These are phyloP conservation scores for Rhagium mordax DNA, from an alignment of 2,888 invertebrate genomes.

Conservation along the genomic window DNA sequence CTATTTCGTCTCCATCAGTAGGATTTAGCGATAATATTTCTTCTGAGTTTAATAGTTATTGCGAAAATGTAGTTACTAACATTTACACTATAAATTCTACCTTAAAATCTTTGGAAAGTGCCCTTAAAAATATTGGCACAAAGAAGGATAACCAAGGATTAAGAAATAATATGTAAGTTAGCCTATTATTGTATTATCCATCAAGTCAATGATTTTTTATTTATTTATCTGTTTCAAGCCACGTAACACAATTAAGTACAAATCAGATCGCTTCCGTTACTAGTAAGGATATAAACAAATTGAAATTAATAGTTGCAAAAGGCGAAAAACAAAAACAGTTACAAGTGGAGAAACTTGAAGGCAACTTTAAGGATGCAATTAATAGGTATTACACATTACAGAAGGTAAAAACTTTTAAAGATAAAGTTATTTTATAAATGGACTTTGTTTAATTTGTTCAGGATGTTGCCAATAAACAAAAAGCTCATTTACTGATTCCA, in stretches of 20 bases:
- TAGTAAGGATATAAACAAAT: conserved; percentile 80
- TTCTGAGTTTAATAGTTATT: conserved; percentile 83
- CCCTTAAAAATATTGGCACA: conserved; percentile 83
- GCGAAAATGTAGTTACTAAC: conserved; percentile 87
- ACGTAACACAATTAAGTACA: conserved; percentile 82
- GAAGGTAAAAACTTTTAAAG: conserved; percentile 73
- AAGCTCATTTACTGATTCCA: conserved; percentile 72
- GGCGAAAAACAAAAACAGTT: conserved; percentile 87
- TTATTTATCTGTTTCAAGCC: conserved; percentile 70
- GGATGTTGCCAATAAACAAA: conserved; percentile 81
- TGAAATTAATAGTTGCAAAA: conserved; percentile 80
- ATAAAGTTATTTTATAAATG: conserved; percentile 7
- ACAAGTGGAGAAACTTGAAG: conserved; percentile 87
- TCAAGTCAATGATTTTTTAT: not conserved
- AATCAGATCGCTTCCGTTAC: conserved; percentile 83
- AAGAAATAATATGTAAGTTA: conserved; percentile 77
- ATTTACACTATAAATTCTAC: conserved; percentile 85
- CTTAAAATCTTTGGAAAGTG: conserved; percentile 81
- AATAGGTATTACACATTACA: conserved; percentile 81
- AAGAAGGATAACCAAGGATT: conserved; percentile 80
- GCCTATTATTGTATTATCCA: conserved; percentile 14
- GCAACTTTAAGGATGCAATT: conserved; percentile 86
- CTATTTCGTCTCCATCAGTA: conserved; percentile 75
- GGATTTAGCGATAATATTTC: conserved; percentile 81
- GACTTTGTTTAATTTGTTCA: conserved; percentile 57